These are phyloP conservation scores for Alectoris magna DNA, from an alignment of 2,797 vertebrate genomes.

Conservation along the genomic window DNA sequence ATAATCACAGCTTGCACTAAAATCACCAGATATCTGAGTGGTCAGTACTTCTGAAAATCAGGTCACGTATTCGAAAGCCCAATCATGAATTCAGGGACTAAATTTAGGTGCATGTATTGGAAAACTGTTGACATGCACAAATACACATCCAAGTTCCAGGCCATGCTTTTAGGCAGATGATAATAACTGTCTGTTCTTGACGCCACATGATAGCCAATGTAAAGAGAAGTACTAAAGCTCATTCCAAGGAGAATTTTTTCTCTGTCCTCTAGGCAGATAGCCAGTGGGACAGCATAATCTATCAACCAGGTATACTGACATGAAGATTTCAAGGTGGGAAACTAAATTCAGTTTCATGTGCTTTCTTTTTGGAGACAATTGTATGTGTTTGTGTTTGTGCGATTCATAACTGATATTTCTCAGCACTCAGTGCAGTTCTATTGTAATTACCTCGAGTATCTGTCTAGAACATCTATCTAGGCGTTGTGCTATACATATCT, in stretches of 20 bases:
- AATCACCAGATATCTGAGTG: slow-evolving; percentile 50
- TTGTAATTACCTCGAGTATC: not conserved
- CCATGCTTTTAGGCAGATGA: not conserved
- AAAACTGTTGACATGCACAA: slow-evolving; percentile 16
- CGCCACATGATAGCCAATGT: slow-evolving; percentile 27
- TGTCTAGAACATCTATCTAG: not conserved
- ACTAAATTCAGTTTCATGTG: not conserved
- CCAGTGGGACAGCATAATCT: slow-evolving; percentile 15
- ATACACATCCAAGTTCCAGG: not conserved
- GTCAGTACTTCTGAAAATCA: slow-evolving; percentile 32
- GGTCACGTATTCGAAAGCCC: slow-evolving; percentile 34
- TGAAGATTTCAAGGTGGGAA: slow-evolving; percentile 6
- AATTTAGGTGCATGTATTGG: slow-evolving; percentile 33
- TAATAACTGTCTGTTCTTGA: slow-evolving; percentile 18
- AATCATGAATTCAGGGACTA: slow-evolving; percentile 35
- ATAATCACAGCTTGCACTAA: slow-evolving; percentile 44
- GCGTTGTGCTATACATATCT: not conserved
- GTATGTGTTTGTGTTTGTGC: not conserved
- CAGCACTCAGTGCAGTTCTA: not conserved
- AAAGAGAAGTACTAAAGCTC: slow-evolving; percentile 35
- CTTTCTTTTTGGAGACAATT: not conserved
- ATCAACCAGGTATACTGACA: not conserved
- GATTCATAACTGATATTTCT: slow-evolving; percentile 12
- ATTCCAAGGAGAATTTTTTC: slow-evolving; percentile 16
- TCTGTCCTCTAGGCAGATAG: slow-evolving; percentile 27